Evolutionary conservation across 1,140 invertebrate species (phyloP), one percentile per base, ranked within the genome.

Genomic region (Ostrea denselamellosa): DNA sequence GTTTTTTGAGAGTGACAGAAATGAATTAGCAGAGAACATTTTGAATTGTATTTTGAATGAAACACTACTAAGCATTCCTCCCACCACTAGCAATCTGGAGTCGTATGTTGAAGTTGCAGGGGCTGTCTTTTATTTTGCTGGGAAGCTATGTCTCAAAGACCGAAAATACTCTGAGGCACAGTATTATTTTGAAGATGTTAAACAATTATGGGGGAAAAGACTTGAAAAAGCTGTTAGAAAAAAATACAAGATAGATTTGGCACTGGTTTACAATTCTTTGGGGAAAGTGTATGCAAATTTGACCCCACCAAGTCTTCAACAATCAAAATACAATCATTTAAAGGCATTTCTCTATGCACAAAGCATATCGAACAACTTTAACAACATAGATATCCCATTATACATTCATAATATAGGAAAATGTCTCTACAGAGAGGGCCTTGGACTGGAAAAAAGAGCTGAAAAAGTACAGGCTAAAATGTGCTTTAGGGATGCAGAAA

Each of bases 1-100:
- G 34, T 82, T 87, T 82, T 62, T 87, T 82, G 77, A 87, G n/a
- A 83, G 54, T 56, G 86, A 87, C 52, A 56, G 86, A 83, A 83
- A 62, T 25, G 77, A 87, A 28, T 52, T 83, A 62, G 77, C 81
- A 19, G 56, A n/a, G 44, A 28, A 56, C 10, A 83, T 56, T 58
- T 25, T 87, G 2, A 81, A 83, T n/a, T n/a, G 54, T 44, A 25
- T 82, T 19, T 17, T 58, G 8, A 58, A 44, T 19, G 56, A 44
- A 62, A 62, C 56, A n/a, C 54, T 62, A 83, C 28, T 22, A 19
- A 82, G 12, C 56, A 52, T 82, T 44, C 0, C 28, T 2, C 8
- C 25, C 28, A 19, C 14, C 51, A 25, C 10, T 86, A 68, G 51
- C 8, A 25, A n/a, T n/a, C 51, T 83, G 17, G 44, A 17, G 19